Percentiles rank a stretch among this genome's conserved stretches.
phyloP scores from a whole-genome alignment of 1,140 invertebrate species.

The Parapsyche elsis region DNA sequence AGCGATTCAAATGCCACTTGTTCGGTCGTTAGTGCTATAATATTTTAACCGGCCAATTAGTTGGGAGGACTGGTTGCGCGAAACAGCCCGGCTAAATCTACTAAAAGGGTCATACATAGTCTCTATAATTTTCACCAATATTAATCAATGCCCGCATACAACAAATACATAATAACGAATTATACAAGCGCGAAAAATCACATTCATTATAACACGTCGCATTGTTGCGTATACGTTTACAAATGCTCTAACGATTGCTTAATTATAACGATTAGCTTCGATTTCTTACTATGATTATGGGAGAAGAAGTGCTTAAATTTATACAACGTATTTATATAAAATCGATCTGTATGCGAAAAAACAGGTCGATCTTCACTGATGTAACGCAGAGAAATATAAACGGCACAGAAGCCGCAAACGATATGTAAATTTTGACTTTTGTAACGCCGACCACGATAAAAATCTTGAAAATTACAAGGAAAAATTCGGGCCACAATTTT shows the following conservation, averaged over 20 bases:
- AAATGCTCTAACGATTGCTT: too few species aligned
- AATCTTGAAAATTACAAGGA: not conserved
- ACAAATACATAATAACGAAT: too few species aligned
- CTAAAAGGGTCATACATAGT: not conserved
- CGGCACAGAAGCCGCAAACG: conserved; percentile 9
- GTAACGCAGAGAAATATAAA: not conserved
- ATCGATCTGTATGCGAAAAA: too few species aligned
- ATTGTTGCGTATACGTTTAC: too few species aligned
- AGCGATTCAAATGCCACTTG: conserved; percentile 24
- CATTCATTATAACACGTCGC: too few species aligned
- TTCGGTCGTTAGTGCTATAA: not conserved
- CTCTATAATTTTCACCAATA: too few species aligned
- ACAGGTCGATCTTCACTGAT: not conserved
- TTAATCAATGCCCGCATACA: too few species aligned
- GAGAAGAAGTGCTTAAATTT: too few species aligned
- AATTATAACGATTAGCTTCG: too few species aligned
- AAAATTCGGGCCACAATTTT: not conserved
- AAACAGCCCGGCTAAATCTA: not conserved
- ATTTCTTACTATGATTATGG: too few species aligned
- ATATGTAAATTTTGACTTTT: conserved; percentile 17
- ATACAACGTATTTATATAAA: too few species aligned
- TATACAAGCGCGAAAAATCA: too few species aligned
- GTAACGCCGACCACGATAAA: not conserved
- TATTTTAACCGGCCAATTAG: conserved; percentile 10
- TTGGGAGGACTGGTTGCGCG: not conserved